A percentile compares a stretch with the other conserved stretches of the same genome.
Conservation (phyloP, 2,888 invertebrate genomes). For the Protonemura montana region DNA sequence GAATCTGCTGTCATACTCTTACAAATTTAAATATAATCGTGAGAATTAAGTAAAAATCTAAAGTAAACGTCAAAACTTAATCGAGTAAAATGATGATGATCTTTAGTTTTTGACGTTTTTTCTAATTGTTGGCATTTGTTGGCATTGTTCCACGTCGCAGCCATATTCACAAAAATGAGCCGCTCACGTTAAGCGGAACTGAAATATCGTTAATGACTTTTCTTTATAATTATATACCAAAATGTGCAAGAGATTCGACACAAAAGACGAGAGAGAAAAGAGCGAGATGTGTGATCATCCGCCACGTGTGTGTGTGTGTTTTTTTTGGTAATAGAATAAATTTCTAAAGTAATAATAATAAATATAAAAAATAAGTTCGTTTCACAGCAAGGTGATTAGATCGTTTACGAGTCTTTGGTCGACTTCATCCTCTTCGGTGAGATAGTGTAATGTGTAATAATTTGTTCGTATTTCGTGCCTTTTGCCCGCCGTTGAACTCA, state of each 20-base stretch:
- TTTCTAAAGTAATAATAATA: constrained; percentile 5
- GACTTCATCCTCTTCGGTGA: too few relatives aligned
- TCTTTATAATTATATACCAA: neutral
- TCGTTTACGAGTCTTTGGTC: too few relatives aligned
- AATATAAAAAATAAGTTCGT: constrained; percentile 2
- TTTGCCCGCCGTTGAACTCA: too few relatives aligned
- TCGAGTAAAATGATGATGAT: neutral
- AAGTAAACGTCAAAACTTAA: neutral
- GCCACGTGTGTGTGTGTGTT: neutral
- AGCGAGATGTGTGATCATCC: neutral
- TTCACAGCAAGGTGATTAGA: too few relatives aligned
- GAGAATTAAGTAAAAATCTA: neutral
- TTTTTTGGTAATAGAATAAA: neutral
- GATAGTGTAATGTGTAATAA: too few relatives aligned
- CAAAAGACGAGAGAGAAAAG: neutral
- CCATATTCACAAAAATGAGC: neutral
- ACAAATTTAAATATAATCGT: neutral
- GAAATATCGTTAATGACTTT: neutral
- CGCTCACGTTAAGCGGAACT: neutral
- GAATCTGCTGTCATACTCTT: too few relatives aligned
- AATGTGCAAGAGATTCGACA: neutral
- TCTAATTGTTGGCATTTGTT: neutral
- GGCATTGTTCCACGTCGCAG: neutral
- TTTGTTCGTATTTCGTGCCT: too few relatives aligned
- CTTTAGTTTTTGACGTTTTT: neutral